These are phyloP conservation scores for Xiphorhynchus erythropygius DNA, from an alignment of 2,797 vertebrate species.

Conservation along the genomic window DNA sequence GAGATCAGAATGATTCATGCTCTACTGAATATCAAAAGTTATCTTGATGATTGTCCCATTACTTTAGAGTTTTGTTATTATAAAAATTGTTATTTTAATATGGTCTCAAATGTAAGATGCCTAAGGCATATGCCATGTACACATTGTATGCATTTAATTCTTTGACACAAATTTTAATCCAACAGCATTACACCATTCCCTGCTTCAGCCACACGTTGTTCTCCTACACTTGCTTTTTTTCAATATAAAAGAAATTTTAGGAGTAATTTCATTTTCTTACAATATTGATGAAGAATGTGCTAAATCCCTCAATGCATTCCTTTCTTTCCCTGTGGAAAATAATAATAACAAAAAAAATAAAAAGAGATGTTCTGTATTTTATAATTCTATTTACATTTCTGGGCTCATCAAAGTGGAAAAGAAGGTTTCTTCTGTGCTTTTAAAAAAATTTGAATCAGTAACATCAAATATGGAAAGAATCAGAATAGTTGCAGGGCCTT, in stretches of 20 bases:
- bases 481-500: background rate
- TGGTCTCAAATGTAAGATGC: background rate
- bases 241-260: background rate
- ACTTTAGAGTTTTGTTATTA: background rate
- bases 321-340: background rate
- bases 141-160: background rate
- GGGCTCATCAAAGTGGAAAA: background rate
- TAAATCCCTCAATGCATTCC: background rate
- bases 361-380: background rate
- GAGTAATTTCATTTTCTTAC: background rate
- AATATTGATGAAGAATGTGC: background rate
- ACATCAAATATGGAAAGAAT: background rate
- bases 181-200: background rate
- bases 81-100: background rate
- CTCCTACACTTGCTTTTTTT: background rate
- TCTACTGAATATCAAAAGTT: background rate
- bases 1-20: background rate
- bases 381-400: background rate
- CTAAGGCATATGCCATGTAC: background rate
- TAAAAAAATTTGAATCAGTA: background rate
- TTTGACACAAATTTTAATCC: constrained; percentile 1
- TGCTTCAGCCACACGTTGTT: background rate
- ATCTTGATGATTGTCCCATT: background rate
- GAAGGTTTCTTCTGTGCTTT: background rate
- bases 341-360: too few species aligned